Percentiles rank a stretch among this genome's conserved stretches.
Evolutionary conservation across 2,113 vertebrate genomes (phyloP).

Genomic region (Cercopithecus mona): DNA sequence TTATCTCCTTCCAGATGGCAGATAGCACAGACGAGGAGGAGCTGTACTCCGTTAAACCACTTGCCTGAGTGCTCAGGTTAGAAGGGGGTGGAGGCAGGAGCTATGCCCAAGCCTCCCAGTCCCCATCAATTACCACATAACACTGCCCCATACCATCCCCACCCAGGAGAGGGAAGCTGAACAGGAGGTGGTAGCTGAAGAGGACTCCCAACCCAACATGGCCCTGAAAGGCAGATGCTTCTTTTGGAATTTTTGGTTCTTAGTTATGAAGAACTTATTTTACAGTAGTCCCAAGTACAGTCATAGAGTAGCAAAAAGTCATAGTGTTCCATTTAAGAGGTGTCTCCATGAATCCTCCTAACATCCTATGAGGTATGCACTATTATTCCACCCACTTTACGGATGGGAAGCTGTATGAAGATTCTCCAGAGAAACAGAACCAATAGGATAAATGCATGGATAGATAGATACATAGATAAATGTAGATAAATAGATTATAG

Average conservation of each 20-base stretch:
- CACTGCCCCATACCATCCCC: too few relatives aligned
- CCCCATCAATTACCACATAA: fast-evolving
- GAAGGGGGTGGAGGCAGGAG: not conserved
- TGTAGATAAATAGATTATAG: too few relatives aligned
- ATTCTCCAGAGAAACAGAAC: not conserved
- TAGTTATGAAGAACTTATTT: not conserved
- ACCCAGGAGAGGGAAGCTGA: fast-evolving
- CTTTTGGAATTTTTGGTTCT: not conserved
- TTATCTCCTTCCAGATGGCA: not conserved
- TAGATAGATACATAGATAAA: not conserved
- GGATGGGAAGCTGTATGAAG: not conserved
- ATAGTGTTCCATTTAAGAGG: not conserved
- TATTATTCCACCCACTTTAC: not conserved
- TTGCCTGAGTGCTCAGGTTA: not conserved
- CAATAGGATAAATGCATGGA: not conserved
- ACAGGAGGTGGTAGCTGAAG: too few relatives aligned
- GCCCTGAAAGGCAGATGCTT: not conserved
- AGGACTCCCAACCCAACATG: fast-evolving
- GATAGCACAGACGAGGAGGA: not conserved
- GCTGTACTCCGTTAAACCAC: too few relatives aligned
- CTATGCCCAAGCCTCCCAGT: too few relatives aligned
- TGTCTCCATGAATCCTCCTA: not conserved
- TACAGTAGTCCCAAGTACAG: too few relatives aligned
- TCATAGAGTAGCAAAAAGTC: not conserved
- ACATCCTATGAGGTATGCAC: fast-evolving